Percentiles rank a stretch among this genome's conserved stretches.
phyloP scores from a whole-genome alignment of 2,113 vertebrate genomes.

The Tetrao urogallus region DNA sequence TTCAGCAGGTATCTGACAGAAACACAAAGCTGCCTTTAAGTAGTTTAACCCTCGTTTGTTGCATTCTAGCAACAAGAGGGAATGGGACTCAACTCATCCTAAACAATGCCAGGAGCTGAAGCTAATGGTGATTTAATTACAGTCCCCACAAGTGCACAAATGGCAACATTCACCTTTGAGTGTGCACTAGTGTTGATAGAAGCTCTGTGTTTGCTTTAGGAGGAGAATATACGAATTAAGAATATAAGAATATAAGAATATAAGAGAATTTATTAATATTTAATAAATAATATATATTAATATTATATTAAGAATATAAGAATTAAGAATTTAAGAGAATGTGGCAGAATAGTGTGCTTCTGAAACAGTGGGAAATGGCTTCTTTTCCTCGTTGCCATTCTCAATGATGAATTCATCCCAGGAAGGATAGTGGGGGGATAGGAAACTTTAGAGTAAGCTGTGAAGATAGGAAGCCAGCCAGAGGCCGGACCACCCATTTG shows the following conservation, averaged over 20 bases:
- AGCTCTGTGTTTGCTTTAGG: slow-evolving; percentile 71
- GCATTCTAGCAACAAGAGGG: slow-evolving; percentile 20
- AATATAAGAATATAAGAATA: too few relatives aligned
- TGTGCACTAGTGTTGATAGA: slow-evolving; percentile 68
- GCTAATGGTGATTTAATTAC: slow-evolving; percentile 70
- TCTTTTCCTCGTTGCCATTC: slow-evolving; percentile 25
- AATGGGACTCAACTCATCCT: slow-evolving; percentile 38
- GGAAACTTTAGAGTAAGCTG: slow-evolving; percentile 43
- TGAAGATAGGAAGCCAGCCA: slow-evolving; percentile 17
- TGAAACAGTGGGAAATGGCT: slow-evolving; percentile 22
- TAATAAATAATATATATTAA: too few relatives aligned
- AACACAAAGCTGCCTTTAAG: slow-evolving; percentile 64
- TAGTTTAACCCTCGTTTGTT: slow-evolving; percentile 67
- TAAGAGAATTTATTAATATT: too few relatives aligned
- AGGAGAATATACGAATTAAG: slow-evolving; percentile 66
- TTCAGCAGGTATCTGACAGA: slow-evolving; percentile 52
- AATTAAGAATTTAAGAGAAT: slow-evolving; percentile 74
- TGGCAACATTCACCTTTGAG: slow-evolving; percentile 39
- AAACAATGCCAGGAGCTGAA: background rate
- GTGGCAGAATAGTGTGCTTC: slow-evolving; percentile 70
- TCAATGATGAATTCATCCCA: slow-evolving; percentile 24
- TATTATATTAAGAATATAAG: too few relatives aligned
- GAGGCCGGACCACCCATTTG: background rate
- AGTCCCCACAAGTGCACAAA: background rate
- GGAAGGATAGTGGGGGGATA: background rate